Base-by-base conservation (phyloP, 1,140 invertebrate genomes). In the Tetramorium parvispinum region DNA sequence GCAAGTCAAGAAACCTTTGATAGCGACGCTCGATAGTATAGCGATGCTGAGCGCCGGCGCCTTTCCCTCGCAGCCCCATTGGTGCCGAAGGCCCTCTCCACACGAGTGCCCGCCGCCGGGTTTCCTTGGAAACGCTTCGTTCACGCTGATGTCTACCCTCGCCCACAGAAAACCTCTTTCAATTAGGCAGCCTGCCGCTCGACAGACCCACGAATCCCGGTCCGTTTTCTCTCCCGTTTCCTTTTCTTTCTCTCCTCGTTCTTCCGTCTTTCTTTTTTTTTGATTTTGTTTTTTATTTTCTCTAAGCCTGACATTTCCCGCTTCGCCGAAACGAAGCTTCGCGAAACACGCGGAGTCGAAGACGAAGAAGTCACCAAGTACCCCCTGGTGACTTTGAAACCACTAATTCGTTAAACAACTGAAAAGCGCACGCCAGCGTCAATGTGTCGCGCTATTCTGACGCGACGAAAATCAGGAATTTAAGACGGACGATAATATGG, bases 91-190 rank as follows among this genome's bases (percentile, higher is more conserved):
- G 83, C 89, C 89, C 89, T 91, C 89, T 91, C 89, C 87, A 88
- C 68, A 86, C 90, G 90, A 90, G 85, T 85, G 68, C 89, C 90
- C 89, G 89, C 91, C 91, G 92, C 87, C 88, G 85, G 89, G 94
- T 95, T 94, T 92, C 94, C 94, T 92, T 94, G 94, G 94, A 93
- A 95, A 95, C 94, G 92, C 89, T 91, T 91, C 92, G 92, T 92
- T 92, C 93, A 89, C 89, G 88, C 89, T 90, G 87, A 91, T 93
- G 91, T 93, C 91, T 89, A 92, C 89, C 92, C 91, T 92, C 90
- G 82, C 89, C 86, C 87, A 91, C 87, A 85, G 88, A 89, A 91
- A 91, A 91, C 91, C 91, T 93, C 90, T 93, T 94, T 94, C 93
- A 94, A 94, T 94, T 94, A 92, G 87, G 91, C 88, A 88, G 71